A percentile compares a stretch with the other conserved stretches of the same genome.
These are phyloP conservation scores for Riparia riparia DNA, from an alignment of 2,113 vertebrate genomes.

Conservation along the genomic window DNA sequence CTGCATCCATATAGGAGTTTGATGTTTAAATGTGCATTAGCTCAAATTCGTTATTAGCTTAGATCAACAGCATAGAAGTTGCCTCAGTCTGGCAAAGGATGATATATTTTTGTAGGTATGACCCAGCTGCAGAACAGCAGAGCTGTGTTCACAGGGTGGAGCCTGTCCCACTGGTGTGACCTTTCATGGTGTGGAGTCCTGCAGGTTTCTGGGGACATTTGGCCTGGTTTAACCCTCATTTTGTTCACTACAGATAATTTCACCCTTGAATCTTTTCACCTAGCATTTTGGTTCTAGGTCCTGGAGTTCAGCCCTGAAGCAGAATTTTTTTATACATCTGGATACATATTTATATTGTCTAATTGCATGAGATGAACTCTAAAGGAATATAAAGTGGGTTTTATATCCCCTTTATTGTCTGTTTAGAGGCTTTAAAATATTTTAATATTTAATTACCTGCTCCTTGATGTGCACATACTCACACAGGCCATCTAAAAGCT, in stretches of 20 bases:
- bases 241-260: background rate
- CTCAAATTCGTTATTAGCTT: background rate
- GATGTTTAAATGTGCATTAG: background rate
- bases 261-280: background rate
- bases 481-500: background rate
- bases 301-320: background rate
- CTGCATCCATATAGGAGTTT: background rate
- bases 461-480: background rate
- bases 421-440: background rate
- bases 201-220: background rate
- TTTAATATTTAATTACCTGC: background rate
- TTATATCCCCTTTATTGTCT: background rate
- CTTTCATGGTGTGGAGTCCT: background rate
- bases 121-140: background rate
- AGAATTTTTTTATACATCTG: background rate
- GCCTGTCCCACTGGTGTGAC: fast-evolving
- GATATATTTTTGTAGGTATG: background rate
- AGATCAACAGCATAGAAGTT: background rate
- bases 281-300: background rate
- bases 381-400: background rate
- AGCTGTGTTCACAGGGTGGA: background rate
- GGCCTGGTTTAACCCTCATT: background rate
- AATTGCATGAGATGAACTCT: background rate
- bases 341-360: background rate
- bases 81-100: background rate